Base-by-base conservation (phyloP, 2,113 vertebrate species). In the Solea solea region DNA sequence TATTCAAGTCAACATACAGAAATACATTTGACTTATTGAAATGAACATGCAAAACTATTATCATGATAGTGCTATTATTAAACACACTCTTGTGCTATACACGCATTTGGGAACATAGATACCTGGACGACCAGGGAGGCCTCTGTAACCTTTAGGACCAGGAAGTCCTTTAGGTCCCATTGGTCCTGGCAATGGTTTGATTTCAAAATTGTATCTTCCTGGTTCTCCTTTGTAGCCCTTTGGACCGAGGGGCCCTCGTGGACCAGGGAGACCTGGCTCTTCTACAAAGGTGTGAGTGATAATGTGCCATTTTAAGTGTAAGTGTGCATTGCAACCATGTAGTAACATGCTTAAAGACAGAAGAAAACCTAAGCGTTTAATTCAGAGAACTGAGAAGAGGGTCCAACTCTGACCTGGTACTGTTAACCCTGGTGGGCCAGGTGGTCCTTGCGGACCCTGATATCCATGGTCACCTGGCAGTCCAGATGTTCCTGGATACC, bases 151-250 rank as follows among this genome's bases (percentile, higher is more conserved):
- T 89, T 88, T 89, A 57, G 0, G 15, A 51, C 86, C 87, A 0
- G 1, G 41, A 1, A 45, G 2, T 57, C 89, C 80, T 69, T 82
- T 85, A 41, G 1, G 5, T 71, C 89, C 89, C 41, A 85, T 90
- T 44, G 11, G 54, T 69, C 86, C 87, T 0, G 7, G 55, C 4
- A 51, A 14, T 0, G 1, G 49, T 59, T 54, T 41, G 2, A 40
- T 28, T 63, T 72, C 72, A 57, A 56, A 48, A 13, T 57, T 2
- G 4, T 27, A 69, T 0, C 2, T 16, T 54, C 88, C 87, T 58
- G 79, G 78, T 2, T 89, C 88, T 78, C 93, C 93, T 69, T 92
- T 92, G 9, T 75, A 62, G 21, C 93, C 97, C 81, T 84, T 90
- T 52, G 14, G 4, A 27, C 97, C 95, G 25, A 69, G 61, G 2